Conservation (phyloP, 2,113 vertebrate species). For the Rhegmatorhina hoffmannsi region DNA sequence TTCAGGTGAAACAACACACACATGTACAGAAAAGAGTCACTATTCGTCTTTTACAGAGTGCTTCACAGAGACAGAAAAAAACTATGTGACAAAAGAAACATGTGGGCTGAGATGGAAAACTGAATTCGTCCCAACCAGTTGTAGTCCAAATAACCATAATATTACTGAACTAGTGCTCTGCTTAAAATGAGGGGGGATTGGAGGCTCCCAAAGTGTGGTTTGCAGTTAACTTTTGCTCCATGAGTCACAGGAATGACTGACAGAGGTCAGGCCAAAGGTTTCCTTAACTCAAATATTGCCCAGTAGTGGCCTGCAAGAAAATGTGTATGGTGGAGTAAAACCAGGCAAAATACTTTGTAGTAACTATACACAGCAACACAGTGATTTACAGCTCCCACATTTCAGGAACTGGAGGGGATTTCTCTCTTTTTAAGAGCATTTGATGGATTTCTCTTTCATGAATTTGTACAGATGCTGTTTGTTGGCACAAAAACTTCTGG, state of each 20-base stretch:
- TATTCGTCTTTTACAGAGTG: neutral
- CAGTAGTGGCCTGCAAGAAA: neutral
- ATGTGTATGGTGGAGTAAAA: neutral
- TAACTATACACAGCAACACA: neutral
- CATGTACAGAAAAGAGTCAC: neutral
- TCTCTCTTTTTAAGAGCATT: neutral
- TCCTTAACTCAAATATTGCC: neutral
- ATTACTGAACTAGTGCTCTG: neutral
- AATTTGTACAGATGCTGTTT: neutral
- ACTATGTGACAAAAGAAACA: neutral
- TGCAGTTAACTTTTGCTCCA: conserved; percentile 25
- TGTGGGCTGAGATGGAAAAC: neutral
- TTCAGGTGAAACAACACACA: neutral
- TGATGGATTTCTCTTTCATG: neutral
- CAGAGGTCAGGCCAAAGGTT: conserved; percentile 60
- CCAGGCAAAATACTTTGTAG: neutral
- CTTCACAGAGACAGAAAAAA: neutral
- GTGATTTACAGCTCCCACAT: neutral
- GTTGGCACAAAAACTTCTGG: neutral
- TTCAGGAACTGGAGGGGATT: neutral
- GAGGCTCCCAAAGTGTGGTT: neutral
- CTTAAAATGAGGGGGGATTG: neutral
- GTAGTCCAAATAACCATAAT: neutral
- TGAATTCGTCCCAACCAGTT: neutral
- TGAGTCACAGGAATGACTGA: conserved; percentile 33